These are phyloP conservation scores for Siniperca knerii DNA, from an alignment of 2,113 vertebrate genomes.

Conservation along the genomic window DNA sequence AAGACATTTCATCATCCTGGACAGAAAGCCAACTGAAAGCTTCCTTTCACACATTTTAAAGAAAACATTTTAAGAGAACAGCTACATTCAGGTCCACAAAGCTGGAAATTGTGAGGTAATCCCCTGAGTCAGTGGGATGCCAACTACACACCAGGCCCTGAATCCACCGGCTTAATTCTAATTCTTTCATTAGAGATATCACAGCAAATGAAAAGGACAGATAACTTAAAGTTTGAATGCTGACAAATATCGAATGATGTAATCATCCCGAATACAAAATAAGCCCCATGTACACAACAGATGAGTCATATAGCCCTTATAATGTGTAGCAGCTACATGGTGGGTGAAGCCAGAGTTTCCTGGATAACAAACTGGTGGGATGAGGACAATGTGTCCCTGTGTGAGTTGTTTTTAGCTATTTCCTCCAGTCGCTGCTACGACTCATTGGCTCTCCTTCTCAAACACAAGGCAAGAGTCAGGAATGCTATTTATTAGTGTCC, in stretches of 20 bases:
- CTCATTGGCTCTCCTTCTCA: constrained; percentile 63
- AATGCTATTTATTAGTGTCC: constrained; percentile 72
- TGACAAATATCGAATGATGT: neutral
- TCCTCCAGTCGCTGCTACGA: constrained; percentile 46
- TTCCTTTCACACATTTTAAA: constrained; percentile 45
- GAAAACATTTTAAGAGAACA: constrained; percentile 6
- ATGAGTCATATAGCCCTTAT: neutral
- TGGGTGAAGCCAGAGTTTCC: constrained; percentile 25
- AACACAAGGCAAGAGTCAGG: constrained; percentile 60
- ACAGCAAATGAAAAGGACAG: neutral
- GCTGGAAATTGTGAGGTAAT: constrained; percentile 46
- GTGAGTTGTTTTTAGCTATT: constrained; percentile 39
- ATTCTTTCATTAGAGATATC: constrained; percentile 6
- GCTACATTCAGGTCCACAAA: constrained; percentile 14
- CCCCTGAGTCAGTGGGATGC: constrained; percentile 34
- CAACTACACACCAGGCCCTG: constrained; percentile 32
- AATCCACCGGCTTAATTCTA: constrained; percentile 28
- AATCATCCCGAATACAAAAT: neutral
- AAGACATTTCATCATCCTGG: constrained; percentile 53
- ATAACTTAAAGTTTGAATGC: constrained; percentile 11
- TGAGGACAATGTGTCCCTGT: constrained; percentile 62
- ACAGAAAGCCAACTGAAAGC: constrained; percentile 42
- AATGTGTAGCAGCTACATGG: neutral
- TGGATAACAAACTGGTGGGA: constrained; percentile 51
- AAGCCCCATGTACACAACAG: neutral